Evolutionary conservation across 2,888 invertebrate genomes (phyloP), one percentile per base, ranked within the genome.

Genomic region (Rotaria sp.): DNA sequence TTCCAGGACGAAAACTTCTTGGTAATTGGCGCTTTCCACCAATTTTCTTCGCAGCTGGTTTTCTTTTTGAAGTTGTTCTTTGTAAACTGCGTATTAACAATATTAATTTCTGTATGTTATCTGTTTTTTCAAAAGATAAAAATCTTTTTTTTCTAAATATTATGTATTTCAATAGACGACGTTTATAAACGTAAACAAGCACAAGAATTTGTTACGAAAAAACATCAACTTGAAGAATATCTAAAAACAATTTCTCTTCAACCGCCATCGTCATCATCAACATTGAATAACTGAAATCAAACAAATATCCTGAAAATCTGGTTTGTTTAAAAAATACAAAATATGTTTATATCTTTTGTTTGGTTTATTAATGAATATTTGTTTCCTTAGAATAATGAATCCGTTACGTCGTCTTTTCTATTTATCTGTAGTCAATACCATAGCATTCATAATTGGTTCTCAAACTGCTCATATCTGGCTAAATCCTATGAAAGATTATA

Each of bases 211-310:
- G 80, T 80, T n/a, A 1, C 24, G 10, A 80, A 80, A 45, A 80
- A 80, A 80, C 80, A 80, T 80, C 80, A 80, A 45, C n/a, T 80
- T n/a, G 80, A 80, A 38, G 80, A 80, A 15, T 80, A 80, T 80
- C 15, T 80, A 11, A 80, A 41, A 80, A 80, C 80, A 45, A 21
- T 80, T 45, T 1, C 24, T n/a, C 26, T 80, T 13, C 26, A 80
- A 41, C 0, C 41, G 45, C 11, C 38, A 41, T 13, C 41, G 2
- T 35, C n/a, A 67, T 7, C 67, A 21, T 4, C 11, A 48, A 18
- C 24, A 52, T 24, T 21, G 7, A 52, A 52, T 24, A 52, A 52
- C 24, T 52, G 2, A 52, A 52, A 1, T 52, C 3, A 48, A 48
- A 59, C n/a, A 11, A 59, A n/a, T 3, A 59, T 1, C 15, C 0